phyloP scores from a whole-genome alignment of 2,113 vertebrate species.

The Speoplatyrhinus poulsoni region DNA sequence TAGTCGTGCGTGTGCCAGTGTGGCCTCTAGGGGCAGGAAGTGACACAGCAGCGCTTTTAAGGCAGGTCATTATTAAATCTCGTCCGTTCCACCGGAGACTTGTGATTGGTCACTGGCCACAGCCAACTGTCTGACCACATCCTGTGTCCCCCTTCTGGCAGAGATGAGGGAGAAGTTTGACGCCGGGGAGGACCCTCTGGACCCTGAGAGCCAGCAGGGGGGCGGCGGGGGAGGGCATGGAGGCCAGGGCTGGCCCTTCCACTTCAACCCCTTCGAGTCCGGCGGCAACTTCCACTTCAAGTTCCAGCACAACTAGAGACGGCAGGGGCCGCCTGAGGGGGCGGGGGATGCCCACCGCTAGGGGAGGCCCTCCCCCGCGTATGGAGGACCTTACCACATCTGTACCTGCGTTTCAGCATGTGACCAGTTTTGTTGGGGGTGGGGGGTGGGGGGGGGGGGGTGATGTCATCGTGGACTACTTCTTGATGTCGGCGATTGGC shows the following conservation, averaged over 20 bases:
- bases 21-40: no score
- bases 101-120: no score
- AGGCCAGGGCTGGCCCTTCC: constrained; percentile 76
- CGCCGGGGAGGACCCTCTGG: constrained; percentile 82
- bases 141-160: constrained; percentile 25
- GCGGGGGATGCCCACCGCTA: background rate
- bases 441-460: no score
- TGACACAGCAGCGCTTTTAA: no score
- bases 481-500: background rate
- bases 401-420: constrained; percentile 18
- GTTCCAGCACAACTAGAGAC: constrained; percentile 80
- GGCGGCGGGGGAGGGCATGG: constrained; percentile 69
- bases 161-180: constrained; percentile 87
- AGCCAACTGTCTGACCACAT: no score
- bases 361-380: background rate
- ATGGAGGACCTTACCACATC: background rate
- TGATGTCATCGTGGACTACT: no score
- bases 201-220: constrained; percentile 83
- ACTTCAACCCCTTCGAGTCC: constrained; percentile 84
- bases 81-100: no score
- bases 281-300: constrained; percentile 85
- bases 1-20: no score
- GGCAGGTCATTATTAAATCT: no score
- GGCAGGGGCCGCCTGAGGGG: background rate
- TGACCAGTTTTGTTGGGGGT: background rate